phyloP scores from a whole-genome alignment of 1,140 invertebrate species.

The Cyphomyrmex costatus region DNA sequence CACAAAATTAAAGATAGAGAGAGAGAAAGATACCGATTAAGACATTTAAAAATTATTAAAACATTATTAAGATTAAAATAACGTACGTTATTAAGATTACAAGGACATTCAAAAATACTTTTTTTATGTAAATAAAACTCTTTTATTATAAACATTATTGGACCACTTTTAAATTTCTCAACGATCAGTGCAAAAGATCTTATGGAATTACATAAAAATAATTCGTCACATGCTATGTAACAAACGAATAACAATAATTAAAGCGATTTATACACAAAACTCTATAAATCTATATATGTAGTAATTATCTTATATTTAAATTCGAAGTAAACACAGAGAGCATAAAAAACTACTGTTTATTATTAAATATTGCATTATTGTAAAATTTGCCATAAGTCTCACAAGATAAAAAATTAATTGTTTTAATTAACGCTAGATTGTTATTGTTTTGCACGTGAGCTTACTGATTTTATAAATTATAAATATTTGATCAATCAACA shows the following conservation, averaged over 20 bases:
- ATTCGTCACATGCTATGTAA: not conserved
- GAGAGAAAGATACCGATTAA: too few species aligned
- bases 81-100: not conserved
- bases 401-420: not conserved
- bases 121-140: constrained; percentile 81
- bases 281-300: not conserved
- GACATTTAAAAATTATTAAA: not conserved
- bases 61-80: too few species aligned
- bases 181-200: not conserved
- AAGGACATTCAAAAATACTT: constrained; percentile 33
- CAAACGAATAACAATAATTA: constrained; percentile 2
- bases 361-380: not conserved
- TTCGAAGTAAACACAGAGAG: not conserved
- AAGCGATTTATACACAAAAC: not conserved
- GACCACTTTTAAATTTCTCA: constrained; percentile 29
- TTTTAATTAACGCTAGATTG: constrained; percentile 1
- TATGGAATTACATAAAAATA: not conserved
- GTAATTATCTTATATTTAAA: not conserved
- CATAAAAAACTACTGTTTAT: not conserved
- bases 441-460: not conserved
- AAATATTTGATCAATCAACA: constrained; percentile 33
- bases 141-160: constrained; percentile 78
- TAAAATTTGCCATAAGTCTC: not conserved
- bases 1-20: constrained; percentile 8
- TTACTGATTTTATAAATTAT: not conserved